Evolutionary conservation across 1,140 invertebrate genomes (phyloP).

Genomic region (Procambarus virginalis): DNA sequence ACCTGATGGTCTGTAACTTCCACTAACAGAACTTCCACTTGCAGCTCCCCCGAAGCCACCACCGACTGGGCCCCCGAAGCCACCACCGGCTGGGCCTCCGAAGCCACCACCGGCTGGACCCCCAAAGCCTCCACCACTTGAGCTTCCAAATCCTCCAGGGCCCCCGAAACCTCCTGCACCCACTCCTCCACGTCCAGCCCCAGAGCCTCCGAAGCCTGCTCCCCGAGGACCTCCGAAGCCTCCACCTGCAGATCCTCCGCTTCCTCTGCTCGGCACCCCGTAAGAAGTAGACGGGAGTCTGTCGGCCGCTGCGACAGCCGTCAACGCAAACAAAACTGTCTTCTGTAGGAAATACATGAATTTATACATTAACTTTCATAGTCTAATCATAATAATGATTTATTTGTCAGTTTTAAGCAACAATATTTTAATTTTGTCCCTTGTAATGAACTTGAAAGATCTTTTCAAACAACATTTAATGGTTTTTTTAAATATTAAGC

Average conservation of each 20-base stretch:
- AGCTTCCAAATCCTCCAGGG: background rate
- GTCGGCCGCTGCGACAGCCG: background rate
- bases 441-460: too few species aligned
- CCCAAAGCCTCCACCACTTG: background rate
- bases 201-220: too few species aligned
- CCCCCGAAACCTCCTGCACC: background rate
- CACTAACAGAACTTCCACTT: background rate
- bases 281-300: background rate
- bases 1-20: background rate
- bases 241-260: background rate
- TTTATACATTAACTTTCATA: too few species aligned
- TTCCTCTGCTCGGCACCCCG: background rate
- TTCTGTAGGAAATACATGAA: background rate
- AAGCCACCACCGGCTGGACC: background rate
- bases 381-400: too few species aligned
- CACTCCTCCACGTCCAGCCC: background rate
- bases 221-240: background rate
- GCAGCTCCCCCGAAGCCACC: background rate
- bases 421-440: too few species aligned
- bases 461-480: too few species aligned
- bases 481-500: too few species aligned
- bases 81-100: background rate
- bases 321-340: background rate
- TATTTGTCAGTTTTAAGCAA: too few species aligned
- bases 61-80: background rate